Evolutionary conservation across 1,140 invertebrate genomes (phyloP), one percentile per base, ranked within the genome.

Genomic region (Eueides isabella): DNA sequence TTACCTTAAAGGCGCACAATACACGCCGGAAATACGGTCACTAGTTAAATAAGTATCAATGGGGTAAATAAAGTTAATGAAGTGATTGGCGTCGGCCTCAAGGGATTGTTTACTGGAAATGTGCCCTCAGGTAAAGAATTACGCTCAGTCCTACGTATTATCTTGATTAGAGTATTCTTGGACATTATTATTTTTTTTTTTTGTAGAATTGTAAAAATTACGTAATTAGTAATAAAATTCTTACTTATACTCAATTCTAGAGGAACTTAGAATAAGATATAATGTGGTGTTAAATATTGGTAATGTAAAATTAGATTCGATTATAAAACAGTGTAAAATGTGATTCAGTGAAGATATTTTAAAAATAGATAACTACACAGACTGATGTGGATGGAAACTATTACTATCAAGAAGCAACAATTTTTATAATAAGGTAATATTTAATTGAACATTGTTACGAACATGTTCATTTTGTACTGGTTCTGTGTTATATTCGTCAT

Each of bases 31-130:
- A 26, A 67, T 55, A 67, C 64, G 26, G 44, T 55, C 12, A 48
- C 16, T 31, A 30, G n/a, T 48, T 31, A 68, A 68, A 68, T 68
- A 41, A 68, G 66, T 68, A 68, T 68, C 66, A 48, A 68, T 55
- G 66, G 41, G 16, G 66, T 33, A 30, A 68, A 68, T 23, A 55
- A 68, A 33, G 23, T 61, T 31, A 55, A 61, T 61, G 12, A 55
- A n/a, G 33, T 26, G 41, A 44, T 55, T 61, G 26, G 44, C 11
- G 16, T 28, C 29, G 41, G 38, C 65, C 66, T 68, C 19, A 19
- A 29, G 30, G 19, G 38, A 14, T 33, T n/a, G 19, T 67, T 67
- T 48, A 67, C 11, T 44, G 48, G 41, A 29, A 55, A 2, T 16
- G 66, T 55, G 44, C 41, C n/a, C 28, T 30, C n/a, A 44, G 41